phyloP scores from a whole-genome alignment of 2,888 invertebrate species.

The Meganola albula region DNA sequence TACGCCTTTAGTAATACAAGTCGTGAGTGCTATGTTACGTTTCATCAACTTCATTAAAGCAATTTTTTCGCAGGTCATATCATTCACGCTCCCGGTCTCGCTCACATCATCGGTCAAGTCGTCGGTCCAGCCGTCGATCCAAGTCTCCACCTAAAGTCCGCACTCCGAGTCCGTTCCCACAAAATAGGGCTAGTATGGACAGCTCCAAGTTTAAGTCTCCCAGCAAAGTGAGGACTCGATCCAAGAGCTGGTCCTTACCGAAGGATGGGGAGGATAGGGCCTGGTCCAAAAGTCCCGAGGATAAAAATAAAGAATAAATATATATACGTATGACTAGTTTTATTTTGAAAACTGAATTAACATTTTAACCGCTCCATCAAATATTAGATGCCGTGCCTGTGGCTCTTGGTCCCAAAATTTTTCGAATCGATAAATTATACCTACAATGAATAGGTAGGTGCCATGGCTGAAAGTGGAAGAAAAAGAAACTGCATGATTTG shows the following conservation, averaged over 20 bases:
- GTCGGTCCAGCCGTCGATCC: not conserved
- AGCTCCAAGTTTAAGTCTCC: conserved; percentile 23
- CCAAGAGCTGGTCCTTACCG: conserved; percentile 81
- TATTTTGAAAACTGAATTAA: no score
- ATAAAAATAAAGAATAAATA: conserved; percentile 25
- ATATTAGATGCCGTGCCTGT: no score
- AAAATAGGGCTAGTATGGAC: conserved; percentile 22
- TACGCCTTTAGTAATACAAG: no score
- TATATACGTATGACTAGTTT: no score
- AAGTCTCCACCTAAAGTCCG: not conserved
- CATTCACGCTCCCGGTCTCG: conserved; percentile 46
- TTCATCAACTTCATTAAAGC: not conserved
- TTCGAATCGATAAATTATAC: no score
- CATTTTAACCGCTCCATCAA: no score
- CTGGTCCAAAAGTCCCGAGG: conserved; percentile 74
- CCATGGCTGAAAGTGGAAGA: no score
- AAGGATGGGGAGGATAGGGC: conserved; percentile 65
- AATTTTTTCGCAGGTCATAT: conserved; percentile 42
- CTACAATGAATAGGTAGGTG: no score
- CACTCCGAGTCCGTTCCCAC: conserved; percentile 6
- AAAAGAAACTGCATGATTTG: no score
- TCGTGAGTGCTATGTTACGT: no score
- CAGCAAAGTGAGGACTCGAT: conserved; percentile 34
- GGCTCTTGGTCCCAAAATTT: no score
- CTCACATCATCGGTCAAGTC: conserved; percentile 36